Base-by-base conservation (phyloP, 2,797 vertebrate species). In the Simalia tracyae region DNA sequence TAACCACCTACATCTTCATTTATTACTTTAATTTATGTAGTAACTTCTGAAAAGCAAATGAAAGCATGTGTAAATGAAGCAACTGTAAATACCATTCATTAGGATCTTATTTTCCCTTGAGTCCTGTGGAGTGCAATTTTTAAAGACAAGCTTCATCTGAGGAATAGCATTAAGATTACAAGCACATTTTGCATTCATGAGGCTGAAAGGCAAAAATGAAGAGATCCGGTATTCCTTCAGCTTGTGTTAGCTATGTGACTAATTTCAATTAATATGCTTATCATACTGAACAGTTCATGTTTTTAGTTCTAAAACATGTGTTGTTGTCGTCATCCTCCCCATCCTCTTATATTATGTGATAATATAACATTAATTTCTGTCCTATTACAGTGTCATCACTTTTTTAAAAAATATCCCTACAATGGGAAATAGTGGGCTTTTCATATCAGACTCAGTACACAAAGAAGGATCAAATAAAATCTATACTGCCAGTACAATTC, bases 1-100 rank as follows among this genome's bases (percentile, higher is more conserved):
- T 1, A 0, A 59, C 91, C 89, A 94, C 96, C 92, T 94, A 56
- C 89, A 1, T 97, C 95, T 94, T 94, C 96, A 95, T 87, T 96
- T 87, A 95, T 97, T 95, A 95, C 95, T 95, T 66, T 93, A 95
- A 95, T 96, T 97, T 94, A 95, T 94, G 92, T 94, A 92, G 93
- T 96, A 96, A 96, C 96, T 97, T 95, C 92, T 95, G 95, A 93
- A 97, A 96, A 97, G 95, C 96, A 95, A 96, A 96, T 93, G 97
- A 96, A 96, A 95, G 96, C 94, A 85, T 86, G 91, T 96, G 95
- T 96, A 97, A 97, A 97, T 93, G 95, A 96, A 90, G 92, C 95
- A 97, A 96, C 97, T 97, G 97, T 98, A 98, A 98, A 98, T 97
- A 98, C 95, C 96, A 93, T 97, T 98, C 97, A 97, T 98, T 98